Evolutionary conservation across 2,113 vertebrate genomes (phyloP), one percentile per base, ranked within the genome.

Genomic region (Pteruthius melanotis): DNA sequence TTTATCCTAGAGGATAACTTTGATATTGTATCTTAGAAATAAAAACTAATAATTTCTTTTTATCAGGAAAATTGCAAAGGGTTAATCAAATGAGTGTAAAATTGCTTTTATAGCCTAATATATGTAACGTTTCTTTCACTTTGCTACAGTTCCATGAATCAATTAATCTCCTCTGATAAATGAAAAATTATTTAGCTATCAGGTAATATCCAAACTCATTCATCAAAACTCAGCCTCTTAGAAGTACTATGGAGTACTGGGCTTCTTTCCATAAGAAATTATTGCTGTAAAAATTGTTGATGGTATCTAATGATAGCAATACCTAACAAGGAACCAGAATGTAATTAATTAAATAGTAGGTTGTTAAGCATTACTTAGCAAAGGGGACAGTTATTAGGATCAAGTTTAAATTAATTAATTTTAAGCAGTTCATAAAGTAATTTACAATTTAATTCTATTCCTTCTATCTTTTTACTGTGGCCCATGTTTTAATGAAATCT

Each of bases 191-290:
- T 80, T 91, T 87, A 90, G 83, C 79, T 87, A 17, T 81, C 57
- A 77, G 39, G 49, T 90, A 76, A 78, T 80, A 56, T 93, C 52
- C 60, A 92, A 94, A 92, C 37, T 91, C 70, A 81, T 96, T 56
- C 31, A 87, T 97, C 82, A 87, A 91, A 96, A 85, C 39, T 89
- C 69, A 77, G 15, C 47, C 94, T n/a, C 40, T 91, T 89, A 71
- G 40, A 56, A 31, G 59, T 65, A 39, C 33, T 35, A 24, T 39
- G 50, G 30, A 82, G 81, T 77, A 52, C 21, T 63, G 33, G 20
- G 21, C 82, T 83, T 92, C 57, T 84, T 93, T 87, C 31, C 23
- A 8, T 79, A 93, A 75, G 84, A 90, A 94, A 91, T 79, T 87
- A 76, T 79, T 81, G 31, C 76, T 92, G 57, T 83, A 77, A 44